These are phyloP conservation scores for Drosophila nr. fundita DNA, from an alignment of 2,888 invertebrate species.

Conservation along the genomic window DNA sequence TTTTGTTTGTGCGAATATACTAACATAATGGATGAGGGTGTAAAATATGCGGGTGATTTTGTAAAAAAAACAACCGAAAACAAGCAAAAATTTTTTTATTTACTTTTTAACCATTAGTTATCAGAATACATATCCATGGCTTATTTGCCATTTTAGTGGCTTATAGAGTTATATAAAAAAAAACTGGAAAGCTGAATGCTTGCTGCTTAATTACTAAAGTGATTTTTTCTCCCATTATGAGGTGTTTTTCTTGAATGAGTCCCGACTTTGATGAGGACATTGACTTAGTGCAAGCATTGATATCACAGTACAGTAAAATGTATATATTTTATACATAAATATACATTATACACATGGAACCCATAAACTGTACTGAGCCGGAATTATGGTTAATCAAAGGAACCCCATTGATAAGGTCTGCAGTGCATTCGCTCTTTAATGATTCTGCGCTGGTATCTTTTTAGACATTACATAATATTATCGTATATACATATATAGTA, in stretches of 20 bases:
- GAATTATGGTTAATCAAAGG: background rate
- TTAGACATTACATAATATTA: background rate
- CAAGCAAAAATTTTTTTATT: background rate
- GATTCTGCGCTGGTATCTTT: background rate
- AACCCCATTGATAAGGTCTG: background rate
- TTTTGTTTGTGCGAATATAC: conserved; percentile 14
- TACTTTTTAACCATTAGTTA: background rate
- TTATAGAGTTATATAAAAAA: conserved; percentile 2
- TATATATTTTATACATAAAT: background rate
- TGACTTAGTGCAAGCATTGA: background rate
- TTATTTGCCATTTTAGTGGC: background rate
- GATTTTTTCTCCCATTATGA: conserved; percentile 18
- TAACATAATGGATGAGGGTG: conserved; percentile 47
- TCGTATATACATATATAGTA: background rate
- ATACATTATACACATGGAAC: background rate
- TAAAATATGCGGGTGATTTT: conserved; percentile 47
- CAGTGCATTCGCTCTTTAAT: background rate
- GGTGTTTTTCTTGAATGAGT: conserved; percentile 16
- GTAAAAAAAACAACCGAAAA: conserved; percentile 8
- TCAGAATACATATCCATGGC: background rate
- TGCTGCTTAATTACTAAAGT: conserved; percentile 29
- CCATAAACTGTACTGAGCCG: background rate
- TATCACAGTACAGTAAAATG: background rate
- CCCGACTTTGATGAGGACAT: conserved; percentile 3
- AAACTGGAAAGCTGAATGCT: conserved; percentile 1